phyloP scores from a whole-genome alignment of 2,113 vertebrate genomes.

The Junco hyemalis region DNA sequence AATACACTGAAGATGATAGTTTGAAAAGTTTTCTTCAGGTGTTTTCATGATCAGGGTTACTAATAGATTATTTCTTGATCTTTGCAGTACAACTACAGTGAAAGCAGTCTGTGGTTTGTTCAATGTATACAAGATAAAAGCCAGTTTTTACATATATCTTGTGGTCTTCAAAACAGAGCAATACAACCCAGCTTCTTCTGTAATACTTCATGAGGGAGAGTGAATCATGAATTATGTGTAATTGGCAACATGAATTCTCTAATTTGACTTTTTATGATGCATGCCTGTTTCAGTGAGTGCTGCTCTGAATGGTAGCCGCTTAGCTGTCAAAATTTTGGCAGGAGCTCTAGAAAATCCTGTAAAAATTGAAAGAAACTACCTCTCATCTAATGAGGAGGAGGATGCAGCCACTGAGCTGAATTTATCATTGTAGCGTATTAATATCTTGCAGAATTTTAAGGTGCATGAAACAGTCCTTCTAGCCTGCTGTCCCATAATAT shows the following conservation, averaged over 20 bases:
- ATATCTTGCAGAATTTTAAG: neutral
- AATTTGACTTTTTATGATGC: neutral
- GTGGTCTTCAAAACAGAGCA: neutral
- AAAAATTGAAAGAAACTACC: neutral
- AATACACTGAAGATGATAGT: neutral
- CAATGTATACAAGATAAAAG: neutral
- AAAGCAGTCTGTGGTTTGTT: neutral
- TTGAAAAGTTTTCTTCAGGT: neutral
- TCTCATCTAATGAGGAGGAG: neutral
- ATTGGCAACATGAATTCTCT: neutral
- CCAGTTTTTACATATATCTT: neutral
- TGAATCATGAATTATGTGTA: neutral
- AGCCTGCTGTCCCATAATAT: neutral
- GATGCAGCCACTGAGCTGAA: neutral
- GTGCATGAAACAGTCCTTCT: neutral
- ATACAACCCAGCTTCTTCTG: accelerated
- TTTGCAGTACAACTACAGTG: neutral
- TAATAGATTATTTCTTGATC: neutral
- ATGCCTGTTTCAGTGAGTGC: neutral
- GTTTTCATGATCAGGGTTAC: neutral
- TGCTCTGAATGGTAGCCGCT: slow-evolving; percentile 4
- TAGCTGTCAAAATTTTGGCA: slow-evolving; percentile 32
- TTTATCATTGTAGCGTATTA: neutral
- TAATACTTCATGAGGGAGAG: neutral
- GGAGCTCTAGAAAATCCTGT: neutral